Evolutionary conservation across 2,888 invertebrate species (phyloP).

Genomic region (Apodemia hepburni): DNA sequence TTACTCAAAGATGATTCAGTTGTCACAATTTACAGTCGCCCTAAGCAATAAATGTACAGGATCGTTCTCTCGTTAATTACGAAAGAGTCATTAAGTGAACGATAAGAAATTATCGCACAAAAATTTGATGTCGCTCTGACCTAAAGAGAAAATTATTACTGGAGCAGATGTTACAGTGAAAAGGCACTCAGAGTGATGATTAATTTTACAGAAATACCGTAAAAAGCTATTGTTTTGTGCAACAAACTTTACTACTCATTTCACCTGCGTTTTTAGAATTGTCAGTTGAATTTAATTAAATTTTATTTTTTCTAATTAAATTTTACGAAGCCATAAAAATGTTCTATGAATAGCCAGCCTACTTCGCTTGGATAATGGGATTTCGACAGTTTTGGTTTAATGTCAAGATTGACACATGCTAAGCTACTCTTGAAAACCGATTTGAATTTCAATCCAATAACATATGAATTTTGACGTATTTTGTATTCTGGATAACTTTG

Average conservation of each 20-base stretch:
- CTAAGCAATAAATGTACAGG: slow-evolving; percentile 8
- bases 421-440: too few relatives aligned
- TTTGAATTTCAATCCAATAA: too few relatives aligned
- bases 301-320: not conserved
- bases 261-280: not conserved
- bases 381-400: too few relatives aligned
- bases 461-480: too few relatives aligned
- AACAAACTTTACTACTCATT: slow-evolving; percentile 4
- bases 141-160: slow-evolving; percentile 52
- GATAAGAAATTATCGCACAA: slow-evolving; percentile 31
- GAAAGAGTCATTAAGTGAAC: slow-evolving; percentile 15
- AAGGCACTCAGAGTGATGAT: slow-evolving; percentile 19
- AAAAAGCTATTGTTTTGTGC: slow-evolving; percentile 10
- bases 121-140: slow-evolving; percentile 24
- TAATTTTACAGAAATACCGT: slow-evolving; percentile 9
- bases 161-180: slow-evolving; percentile 56
- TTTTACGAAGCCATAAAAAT: too few relatives aligned
- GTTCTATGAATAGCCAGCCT: too few relatives aligned
- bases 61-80: slow-evolving; percentile 4
- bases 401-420: too few relatives aligned
- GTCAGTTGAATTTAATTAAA: not conserved
- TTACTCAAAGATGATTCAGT: not conserved
- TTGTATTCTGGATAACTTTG: too few relatives aligned
- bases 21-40: not conserved
- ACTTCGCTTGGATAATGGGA: too few relatives aligned